A percentile compares a stretch with the other conserved stretches of the same genome.
These are phyloP conservation scores for Lytechinus pictus DNA, from an alignment of 35 echinoderm and acorn worm genomes.

Conservation along the genomic window DNA sequence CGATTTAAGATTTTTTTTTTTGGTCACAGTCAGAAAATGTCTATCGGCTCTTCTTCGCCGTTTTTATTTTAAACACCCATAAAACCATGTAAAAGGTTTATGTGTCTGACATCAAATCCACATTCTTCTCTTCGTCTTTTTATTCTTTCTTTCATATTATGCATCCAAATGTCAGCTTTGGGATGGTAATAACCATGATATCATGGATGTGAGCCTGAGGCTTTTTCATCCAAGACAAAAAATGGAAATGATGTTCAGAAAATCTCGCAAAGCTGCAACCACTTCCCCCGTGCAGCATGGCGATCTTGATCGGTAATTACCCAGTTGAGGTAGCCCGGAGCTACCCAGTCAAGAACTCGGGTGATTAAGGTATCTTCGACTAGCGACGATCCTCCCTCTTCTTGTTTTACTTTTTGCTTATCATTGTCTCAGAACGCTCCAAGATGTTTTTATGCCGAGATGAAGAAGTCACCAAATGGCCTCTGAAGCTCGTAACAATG, in stretches of 20 bases:
- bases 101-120: slow-evolving; percentile 3
- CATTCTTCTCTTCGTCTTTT: background rate
- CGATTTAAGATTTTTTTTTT: background rate
- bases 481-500: background rate
- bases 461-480: slow-evolving; percentile 10
- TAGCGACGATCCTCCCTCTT: background rate
- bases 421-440: background rate
- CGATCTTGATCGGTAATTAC: background rate
- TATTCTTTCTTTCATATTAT: background rate
- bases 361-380: background rate
- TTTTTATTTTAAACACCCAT: background rate
- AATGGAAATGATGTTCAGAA: background rate
- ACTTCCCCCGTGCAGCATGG: background rate
- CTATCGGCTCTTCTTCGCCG: background rate
- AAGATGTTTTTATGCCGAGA: background rate
- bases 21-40: background rate
- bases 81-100: background rate
- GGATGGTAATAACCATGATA: background rate
- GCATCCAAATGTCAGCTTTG: slow-evolving; percentile 16
- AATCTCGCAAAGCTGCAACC: background rate
- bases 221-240: background rate
- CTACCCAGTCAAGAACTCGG: background rate
- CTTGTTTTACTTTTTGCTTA: background rate
- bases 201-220: background rate
- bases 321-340: background rate